Evolutionary conservation across 1,140 invertebrate species (phyloP).

Genomic region (Heliconius congener): DNA sequence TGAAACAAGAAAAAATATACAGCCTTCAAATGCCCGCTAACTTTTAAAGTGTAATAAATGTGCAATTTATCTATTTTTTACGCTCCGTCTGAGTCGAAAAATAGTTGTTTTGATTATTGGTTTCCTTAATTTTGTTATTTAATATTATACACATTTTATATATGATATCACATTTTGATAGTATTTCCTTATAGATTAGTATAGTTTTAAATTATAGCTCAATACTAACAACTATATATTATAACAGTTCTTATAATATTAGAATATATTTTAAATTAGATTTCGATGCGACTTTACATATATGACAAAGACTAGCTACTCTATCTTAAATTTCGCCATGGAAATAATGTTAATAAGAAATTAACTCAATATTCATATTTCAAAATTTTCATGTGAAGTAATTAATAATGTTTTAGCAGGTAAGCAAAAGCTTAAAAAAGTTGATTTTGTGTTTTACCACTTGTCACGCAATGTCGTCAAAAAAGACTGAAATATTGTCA

Average conservation of each 20-base stretch:
- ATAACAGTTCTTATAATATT: too few species aligned
- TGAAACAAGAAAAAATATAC: background rate
- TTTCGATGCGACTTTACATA: too few species aligned
- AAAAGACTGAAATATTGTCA: too few species aligned
- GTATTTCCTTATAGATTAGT: background rate
- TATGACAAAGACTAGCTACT: too few species aligned
- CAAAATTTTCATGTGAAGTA: too few species aligned
- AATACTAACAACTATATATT: background rate
- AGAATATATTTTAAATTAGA: too few species aligned
- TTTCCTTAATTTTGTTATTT: constrained; percentile 3
- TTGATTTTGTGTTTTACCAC: background rate
- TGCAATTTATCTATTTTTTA: constrained; percentile 5
- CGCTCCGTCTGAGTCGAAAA: background rate
- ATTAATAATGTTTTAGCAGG: too few species aligned
- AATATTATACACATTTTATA: background rate
- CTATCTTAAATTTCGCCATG: too few species aligned
- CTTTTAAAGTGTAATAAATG: constrained; percentile 4
- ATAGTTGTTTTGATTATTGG: background rate
- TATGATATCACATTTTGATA: background rate
- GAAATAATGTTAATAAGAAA: too few species aligned
- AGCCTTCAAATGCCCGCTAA: constrained; percentile 10
- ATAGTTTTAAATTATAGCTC: background rate
- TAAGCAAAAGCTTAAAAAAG: too few species aligned
- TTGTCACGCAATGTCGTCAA: too few species aligned
- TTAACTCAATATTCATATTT: too few species aligned